Conservation (phyloP, 2,797 vertebrate genomes). For the Alcedo atthis region DNA sequence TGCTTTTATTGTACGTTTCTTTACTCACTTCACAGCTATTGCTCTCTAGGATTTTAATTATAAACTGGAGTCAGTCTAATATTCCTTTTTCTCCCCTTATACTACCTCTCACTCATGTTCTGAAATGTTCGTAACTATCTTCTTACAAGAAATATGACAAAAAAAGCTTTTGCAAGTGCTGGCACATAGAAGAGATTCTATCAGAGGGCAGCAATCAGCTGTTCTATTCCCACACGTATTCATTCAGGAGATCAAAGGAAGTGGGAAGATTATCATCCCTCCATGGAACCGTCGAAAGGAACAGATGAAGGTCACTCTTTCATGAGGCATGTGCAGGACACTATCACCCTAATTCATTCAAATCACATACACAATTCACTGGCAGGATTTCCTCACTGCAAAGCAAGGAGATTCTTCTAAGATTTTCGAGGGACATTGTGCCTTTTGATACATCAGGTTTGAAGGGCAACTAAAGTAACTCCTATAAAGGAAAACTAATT, state of each 20-base stretch:
- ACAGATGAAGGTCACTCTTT: constrained; percentile 2
- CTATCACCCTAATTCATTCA: background rate
- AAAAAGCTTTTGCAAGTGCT: constrained; percentile 13
- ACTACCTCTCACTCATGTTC: background rate
- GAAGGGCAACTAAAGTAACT: background rate
- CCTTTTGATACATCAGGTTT: background rate
- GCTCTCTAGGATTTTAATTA: background rate
- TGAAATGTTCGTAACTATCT: background rate
- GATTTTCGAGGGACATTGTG: background rate
- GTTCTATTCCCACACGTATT: background rate
- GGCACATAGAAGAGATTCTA: constrained; percentile 26
- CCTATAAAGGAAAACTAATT: constrained; percentile 14
- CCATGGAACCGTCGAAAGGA: background rate
- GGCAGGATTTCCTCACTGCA: background rate
- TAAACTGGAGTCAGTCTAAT: background rate
- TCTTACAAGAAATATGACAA: constrained; percentile 12
- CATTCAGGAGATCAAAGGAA: background rate
- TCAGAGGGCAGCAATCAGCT: background rate
- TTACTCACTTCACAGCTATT: background rate
- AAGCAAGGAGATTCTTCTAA: background rate
- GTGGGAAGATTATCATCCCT: background rate
- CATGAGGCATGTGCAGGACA: background rate
- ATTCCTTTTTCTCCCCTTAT: background rate
- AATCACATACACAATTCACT: background rate
- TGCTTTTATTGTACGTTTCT: background rate